Evolutionary conservation across 1,140 invertebrate genomes (phyloP), one percentile per base, ranked within the genome.

Genomic region (Nasonia vitripennis): DNA sequence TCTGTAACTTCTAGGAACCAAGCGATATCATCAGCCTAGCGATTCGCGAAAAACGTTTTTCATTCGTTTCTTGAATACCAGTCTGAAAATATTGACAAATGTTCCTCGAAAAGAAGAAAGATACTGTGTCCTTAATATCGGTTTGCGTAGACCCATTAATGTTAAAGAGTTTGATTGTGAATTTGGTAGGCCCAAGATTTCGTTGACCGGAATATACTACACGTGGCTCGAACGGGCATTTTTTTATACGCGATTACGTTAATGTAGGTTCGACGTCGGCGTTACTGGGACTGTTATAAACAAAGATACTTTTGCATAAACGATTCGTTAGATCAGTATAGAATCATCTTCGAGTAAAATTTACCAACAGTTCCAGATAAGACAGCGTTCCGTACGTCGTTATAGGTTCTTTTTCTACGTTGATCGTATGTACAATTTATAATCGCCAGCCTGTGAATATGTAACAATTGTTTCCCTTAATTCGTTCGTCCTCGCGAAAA

Each of bases 181-280:
- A 7, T 62, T 62, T 62, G 20, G 3, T 62, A 62, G 55, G 55
- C 17, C 55, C 55, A 62, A 62, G 55, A 71, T 81, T 81, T 71
- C 78, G 78, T 81, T 81, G 67, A 81, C 23, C 67, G 78, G 67
- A 81, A 81, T 81, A 23, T 23, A 78, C 9, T 20, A 20, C 55
- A 20, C 20, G 55, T 62, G 17, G 17, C 55, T 62, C 7, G 17
- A 62, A 5, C 55, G 55, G 3, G 17, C 55, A 62, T 62, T 62
- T 51, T 62, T 62, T 20, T 62, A 37, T 37, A 62, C 55, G 55
- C n/a, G 51, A 62, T 62, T 62, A n/a, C 17, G 55, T 62, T 62
- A 20, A 20, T 62, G 55, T 62, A 62, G 55, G n/a, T 62, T 17
- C 55, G 55, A 62, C 17, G 55, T 62, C 17, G 55, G 17, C 7